Conservation (phyloP, 2,797 vertebrate genomes). For the Hyperoplus immaculatus region DNA sequence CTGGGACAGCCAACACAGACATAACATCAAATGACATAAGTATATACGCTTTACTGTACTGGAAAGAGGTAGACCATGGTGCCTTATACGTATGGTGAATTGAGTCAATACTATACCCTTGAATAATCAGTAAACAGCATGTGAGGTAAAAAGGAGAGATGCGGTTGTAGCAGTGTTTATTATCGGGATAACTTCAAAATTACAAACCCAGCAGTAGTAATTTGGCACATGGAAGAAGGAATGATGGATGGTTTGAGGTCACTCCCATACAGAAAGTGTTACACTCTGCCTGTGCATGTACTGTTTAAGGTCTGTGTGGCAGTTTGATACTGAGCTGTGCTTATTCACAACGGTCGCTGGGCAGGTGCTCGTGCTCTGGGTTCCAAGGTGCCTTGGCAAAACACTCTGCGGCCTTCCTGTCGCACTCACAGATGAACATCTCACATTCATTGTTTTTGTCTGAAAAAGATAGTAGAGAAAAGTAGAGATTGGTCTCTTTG, state of each 20-base stretch:
- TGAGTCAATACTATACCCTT: neutral
- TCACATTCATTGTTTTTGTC: conserved; percentile 81
- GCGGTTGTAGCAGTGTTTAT: conserved; percentile 14
- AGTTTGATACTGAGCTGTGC: neutral
- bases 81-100: conserved; percentile 15
- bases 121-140: neutral
- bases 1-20: neutral
- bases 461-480: conserved; percentile 53
- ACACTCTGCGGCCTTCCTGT: conserved; percentile 86
- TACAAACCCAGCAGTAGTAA: neutral
- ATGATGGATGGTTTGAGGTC: neutral
- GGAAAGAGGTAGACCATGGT: neutral
- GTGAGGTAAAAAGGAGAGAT: neutral
- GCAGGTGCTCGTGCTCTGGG: conserved; percentile 58
- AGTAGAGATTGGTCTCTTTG: neutral
- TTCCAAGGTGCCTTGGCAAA: conserved; percentile 81
- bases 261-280: neutral
- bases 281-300: neutral
- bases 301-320: neutral
- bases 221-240: neutral
- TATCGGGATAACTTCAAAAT: neutral
- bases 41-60: neutral
- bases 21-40: neutral
- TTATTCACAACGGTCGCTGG: conserved; percentile 67
- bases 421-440: conserved; percentile 89